Conservation (phyloP, 2,888 invertebrate genomes). For the Metacarcinus magister region DNA sequence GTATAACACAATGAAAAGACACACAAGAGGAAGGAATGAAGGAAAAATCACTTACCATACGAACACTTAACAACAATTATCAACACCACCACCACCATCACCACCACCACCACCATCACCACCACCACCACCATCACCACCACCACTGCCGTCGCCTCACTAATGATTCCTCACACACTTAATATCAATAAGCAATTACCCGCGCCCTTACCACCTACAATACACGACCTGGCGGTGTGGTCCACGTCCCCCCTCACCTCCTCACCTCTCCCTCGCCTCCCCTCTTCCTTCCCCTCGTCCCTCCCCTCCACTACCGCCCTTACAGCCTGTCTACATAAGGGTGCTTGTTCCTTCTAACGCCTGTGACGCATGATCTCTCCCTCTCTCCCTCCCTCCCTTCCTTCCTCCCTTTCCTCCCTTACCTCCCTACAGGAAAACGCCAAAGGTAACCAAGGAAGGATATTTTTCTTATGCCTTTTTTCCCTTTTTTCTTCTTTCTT, state of each 20-base stretch:
- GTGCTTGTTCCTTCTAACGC: background rate
- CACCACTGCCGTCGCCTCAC: background rate
- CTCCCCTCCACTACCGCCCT: background rate
- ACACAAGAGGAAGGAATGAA: background rate
- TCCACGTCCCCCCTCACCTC: background rate
- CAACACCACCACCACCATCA: background rate
- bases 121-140: background rate
- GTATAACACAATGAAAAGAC: no score
- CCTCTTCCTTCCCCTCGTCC: background rate
- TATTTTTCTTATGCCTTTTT: background rate
- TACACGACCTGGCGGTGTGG: constrained; percentile 1
- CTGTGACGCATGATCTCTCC: constrained; percentile 46
- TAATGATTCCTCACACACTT: constrained; percentile 14
- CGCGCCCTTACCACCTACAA: background rate
- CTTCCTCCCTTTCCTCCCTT: background rate
- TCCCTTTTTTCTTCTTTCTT: background rate
- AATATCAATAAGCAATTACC: constrained; percentile 44
- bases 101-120: background rate
- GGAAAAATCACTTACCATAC: background rate
- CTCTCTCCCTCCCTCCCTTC: constrained; percentile 65
- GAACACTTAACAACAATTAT: background rate
- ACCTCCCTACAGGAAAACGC: no score
- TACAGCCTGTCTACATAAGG: background rate
- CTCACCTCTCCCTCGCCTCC: background rate
- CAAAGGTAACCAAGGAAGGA: no score